A percentile compares a stretch with the other conserved stretches of the same genome.
Evolutionary conservation across 1,140 invertebrate species (phyloP).

Genomic region (Hycleus phaleratus): DNA sequence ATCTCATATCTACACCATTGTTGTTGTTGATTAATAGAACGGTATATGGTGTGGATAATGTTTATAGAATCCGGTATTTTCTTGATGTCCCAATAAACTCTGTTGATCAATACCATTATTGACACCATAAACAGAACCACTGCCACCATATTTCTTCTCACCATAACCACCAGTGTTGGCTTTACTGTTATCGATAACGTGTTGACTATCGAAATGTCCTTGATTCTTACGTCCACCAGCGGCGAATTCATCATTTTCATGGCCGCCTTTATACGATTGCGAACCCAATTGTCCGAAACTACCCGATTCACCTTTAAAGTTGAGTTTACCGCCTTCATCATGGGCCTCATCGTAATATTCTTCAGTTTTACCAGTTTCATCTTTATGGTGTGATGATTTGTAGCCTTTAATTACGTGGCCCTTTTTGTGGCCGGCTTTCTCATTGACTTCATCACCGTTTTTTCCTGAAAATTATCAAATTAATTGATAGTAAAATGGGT

Average conservation of each 20-base stretch:
- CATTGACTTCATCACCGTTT: conserved; percentile 46
- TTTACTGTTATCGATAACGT: conserved; percentile 46
- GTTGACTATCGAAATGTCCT: conserved; percentile 46
- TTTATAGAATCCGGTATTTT: conserved; percentile 44
- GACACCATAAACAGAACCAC: conserved; percentile 45
- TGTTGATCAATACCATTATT: conserved; percentile 50
- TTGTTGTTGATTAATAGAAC: conserved; percentile 15
- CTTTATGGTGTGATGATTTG: conserved; percentile 56
- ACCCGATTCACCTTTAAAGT: conserved; percentile 43
- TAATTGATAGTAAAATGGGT: background rate
- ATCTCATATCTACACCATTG: background rate
- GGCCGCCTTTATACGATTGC: conserved; percentile 49
- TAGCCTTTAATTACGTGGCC: conserved; percentile 57
- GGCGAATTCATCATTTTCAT: conserved; percentile 47
- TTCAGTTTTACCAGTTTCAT: conserved; percentile 57
- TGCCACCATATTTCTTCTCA: conserved; percentile 47
- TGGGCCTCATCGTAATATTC: conserved; percentile 60
- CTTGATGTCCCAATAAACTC: conserved; percentile 49
- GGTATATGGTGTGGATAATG: conserved; percentile 28
- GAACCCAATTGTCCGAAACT: conserved; percentile 47
- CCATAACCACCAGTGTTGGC: conserved; percentile 49
- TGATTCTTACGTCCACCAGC: conserved; percentile 47
- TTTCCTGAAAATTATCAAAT: conserved; percentile 28
- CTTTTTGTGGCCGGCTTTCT: conserved; percentile 53
- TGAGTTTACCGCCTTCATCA: conserved; percentile 51